A percentile compares a stretch with the other conserved stretches of the same genome.
Evolutionary conservation across 2,888 invertebrate species (phyloP).

Genomic region (Phyllotreta striolata): DNA sequence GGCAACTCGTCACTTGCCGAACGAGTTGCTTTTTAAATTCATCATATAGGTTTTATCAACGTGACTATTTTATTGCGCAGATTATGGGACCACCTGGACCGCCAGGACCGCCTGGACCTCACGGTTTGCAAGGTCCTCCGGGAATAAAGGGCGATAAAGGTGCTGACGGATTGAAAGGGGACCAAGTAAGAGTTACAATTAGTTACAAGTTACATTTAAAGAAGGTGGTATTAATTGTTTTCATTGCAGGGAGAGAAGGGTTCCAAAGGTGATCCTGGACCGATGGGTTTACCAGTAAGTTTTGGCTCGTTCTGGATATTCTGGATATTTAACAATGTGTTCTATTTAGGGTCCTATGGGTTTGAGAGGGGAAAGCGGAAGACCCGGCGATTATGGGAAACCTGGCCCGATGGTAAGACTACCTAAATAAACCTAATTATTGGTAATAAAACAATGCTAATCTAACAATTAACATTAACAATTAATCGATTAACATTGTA

Average conservation of each 20-base stretch:
- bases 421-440: too few species aligned
- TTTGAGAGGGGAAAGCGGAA: conserved; percentile 77
- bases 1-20: background rate
- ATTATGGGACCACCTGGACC: conserved; percentile 76
- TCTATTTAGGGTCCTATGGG: conserved; percentile 79
- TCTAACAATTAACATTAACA: conserved; percentile 45
- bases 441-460: conserved; percentile 14
- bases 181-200: conserved; percentile 69
- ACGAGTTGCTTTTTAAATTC: background rate
- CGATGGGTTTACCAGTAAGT: conserved; percentile 96
- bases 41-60: background rate
- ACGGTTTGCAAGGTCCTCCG: conserved; percentile 83
- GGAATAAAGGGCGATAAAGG: conserved; percentile 88
- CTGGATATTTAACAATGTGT: background rate
- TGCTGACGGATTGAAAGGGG: conserved; percentile 82
- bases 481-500: conserved; percentile 45
- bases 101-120: conserved; percentile 75
- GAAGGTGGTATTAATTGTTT: conserved; percentile 13
- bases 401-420: conserved; percentile 81
- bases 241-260: conserved; percentile 80
- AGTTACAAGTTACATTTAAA: background rate
- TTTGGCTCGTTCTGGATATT: conserved; percentile 15
- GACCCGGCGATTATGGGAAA: conserved; percentile 76
- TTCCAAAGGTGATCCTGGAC: conserved; percentile 85
- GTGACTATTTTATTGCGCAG: conserved; percentile 50